Base-by-base conservation (phyloP, 2,888 invertebrate genomes). In the Koerneria pararmatus region DNA sequence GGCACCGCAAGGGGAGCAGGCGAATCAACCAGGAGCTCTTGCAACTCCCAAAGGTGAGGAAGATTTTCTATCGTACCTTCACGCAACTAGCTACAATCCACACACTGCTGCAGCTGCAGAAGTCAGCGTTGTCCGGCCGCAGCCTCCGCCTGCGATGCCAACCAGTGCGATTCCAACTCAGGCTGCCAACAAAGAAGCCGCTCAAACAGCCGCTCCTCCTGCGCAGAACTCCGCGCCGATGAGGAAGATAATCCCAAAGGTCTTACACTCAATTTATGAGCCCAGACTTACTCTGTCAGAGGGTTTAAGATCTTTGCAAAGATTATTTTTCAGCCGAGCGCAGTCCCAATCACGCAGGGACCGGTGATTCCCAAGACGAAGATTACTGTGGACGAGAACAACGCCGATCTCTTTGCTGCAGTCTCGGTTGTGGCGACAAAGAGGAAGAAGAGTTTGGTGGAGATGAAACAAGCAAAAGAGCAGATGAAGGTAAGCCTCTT, bases 401-500 rank as follows among this genome's bases (percentile, higher is more conserved):
- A 65, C 41, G 60, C 66, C 5, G 68, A 61, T 53, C 46, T 70
- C 3, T 65, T 70, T 49, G 61, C 51, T 6, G 68, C 70, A 15
- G 70, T 59, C n/a, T 66, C 70, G 8, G 57, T 58, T 32, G 68
- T 70, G 32, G 57, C 69, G 11, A 69, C 62, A 2, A 66, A 66
- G 51, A 51, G 66, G 34, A 61, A 31, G 61, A 66, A 61, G 60
- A 41, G 54, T 24, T 53, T 61, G 19, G 62, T 54, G 11, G 66
- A 66, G 37, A 1, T 66, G 61, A 66, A 46, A 46, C 31, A 41
- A 15, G 48, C 48, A 0, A 49, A 66, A 51, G 54, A 66, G 27
- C 67, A 68, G 24, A 65, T 67, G 1, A 63, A 63, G 41, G 63
- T 63, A 27, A 24, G 51, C 22, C 15, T 57, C 34, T 37, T n/a